phyloP scores from a whole-genome alignment of 2,888 invertebrate species.

The Drosophila glabriapex region DNA sequence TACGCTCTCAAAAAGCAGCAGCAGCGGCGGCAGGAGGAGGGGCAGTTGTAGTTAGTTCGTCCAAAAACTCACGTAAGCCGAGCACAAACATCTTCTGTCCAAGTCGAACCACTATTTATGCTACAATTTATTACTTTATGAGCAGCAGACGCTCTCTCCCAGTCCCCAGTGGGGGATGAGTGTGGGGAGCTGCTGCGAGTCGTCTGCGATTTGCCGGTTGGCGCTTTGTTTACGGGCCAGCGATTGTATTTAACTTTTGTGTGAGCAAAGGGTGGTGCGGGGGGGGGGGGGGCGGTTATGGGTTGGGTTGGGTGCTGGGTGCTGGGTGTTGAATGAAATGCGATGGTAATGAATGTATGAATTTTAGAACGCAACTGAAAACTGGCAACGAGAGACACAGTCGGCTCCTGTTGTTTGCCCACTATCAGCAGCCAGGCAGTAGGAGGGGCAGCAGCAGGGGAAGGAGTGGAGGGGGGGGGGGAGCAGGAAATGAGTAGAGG shows the following conservation, averaged over 20 bases:
- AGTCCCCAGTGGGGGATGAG: not conserved
- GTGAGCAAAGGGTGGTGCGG: not conserved
- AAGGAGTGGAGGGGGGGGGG: not conserved
- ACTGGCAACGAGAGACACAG: constrained; percentile 73
- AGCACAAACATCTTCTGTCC: constrained; percentile 49
- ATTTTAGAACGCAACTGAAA: constrained; percentile 82
- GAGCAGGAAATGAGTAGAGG: constrained; percentile 81
- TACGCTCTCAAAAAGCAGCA: not conserved
- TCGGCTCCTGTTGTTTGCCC: constrained; percentile 73
- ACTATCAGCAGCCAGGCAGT: constrained; percentile 40
- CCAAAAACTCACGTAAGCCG: not conserved
- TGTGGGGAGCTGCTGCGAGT: not conserved
- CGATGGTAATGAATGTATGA: constrained; percentile 83
- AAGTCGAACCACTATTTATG: constrained; percentile 77
- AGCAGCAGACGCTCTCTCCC: constrained; percentile 51
- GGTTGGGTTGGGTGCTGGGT: not conserved
- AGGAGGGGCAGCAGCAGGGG: not conserved
- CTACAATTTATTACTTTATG: constrained; percentile 83
- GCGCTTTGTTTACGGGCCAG: constrained; percentile 74
- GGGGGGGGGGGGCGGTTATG: not conserved
- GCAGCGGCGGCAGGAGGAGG: not conserved
- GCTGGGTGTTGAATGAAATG: constrained; percentile 67
- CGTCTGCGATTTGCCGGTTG: constrained; percentile 27
- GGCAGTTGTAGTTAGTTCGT: not conserved
- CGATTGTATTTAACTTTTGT: constrained; percentile 79